Evolutionary conservation across 1,140 invertebrate species (phyloP).

Genomic region (Anastatus disparis): DNA sequence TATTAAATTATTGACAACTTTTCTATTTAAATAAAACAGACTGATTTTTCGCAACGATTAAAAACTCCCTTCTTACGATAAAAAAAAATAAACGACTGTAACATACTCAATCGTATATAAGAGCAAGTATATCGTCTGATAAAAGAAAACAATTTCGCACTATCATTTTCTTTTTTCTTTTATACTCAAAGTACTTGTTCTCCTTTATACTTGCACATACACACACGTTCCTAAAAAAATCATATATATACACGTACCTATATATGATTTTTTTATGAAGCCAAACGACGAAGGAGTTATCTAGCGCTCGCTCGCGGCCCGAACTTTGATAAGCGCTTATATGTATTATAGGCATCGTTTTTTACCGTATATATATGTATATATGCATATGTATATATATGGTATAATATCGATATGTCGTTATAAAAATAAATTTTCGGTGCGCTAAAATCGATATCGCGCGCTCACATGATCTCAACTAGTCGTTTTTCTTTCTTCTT

Average conservation of each 20-base stretch:
- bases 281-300: neutral
- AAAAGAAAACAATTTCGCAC: neutral
- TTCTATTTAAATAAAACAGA: neutral
- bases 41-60: neutral
- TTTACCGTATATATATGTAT: neutral
- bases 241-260: neutral
- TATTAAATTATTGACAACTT: too few species aligned
- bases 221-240: too few species aligned
- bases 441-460: neutral
- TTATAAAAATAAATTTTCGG: too few species aligned
- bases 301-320: neutral
- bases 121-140: too few species aligned
- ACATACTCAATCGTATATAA: too few species aligned
- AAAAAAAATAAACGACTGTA: too few species aligned
- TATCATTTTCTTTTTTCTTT: neutral
- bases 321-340: conserved; percentile 13
- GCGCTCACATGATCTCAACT: conserved; percentile 31
- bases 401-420: too few species aligned
- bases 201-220: neutral
- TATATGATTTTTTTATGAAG: too few species aligned
- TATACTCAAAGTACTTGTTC: too few species aligned
- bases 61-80: too few species aligned
- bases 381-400: too few species aligned
- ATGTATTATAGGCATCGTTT: neutral
- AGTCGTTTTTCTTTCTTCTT: too few species aligned